Percentiles rank a stretch among this genome's conserved stretches.
Conservation (phyloP, 2,888 invertebrate species). For the Erebia epiphron region DNA sequence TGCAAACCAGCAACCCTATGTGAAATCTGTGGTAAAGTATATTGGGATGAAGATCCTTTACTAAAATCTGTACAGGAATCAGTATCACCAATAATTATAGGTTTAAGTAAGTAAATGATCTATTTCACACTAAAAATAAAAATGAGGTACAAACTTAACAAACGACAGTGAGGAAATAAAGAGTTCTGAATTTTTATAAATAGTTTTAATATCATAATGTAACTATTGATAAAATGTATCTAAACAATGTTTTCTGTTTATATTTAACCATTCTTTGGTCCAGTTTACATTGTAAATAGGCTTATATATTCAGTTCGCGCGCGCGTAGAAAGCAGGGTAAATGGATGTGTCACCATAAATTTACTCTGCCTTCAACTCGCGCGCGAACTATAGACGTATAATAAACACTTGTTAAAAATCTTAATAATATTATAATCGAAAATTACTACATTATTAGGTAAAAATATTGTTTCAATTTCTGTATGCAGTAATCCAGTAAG, state of each 20-base stretch:
- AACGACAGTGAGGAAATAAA: conserved; percentile 21
- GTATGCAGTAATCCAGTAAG: too few species aligned
- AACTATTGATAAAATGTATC: not conserved
- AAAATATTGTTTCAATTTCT: too few species aligned
- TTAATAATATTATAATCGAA: not conserved
- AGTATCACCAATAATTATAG: conserved; percentile 51
- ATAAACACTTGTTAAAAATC: not conserved
- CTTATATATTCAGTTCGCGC: too few species aligned
- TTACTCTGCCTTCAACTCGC: too few species aligned
- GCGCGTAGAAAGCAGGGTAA: too few species aligned
- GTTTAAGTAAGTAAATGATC: too few species aligned
- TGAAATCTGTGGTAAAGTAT: conserved; percentile 88
- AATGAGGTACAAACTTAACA: conserved; percentile 21
- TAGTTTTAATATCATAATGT: not conserved
- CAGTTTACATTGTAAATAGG: not conserved
- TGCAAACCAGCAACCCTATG: conserved; percentile 86
- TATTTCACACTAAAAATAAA: conserved; percentile 4
- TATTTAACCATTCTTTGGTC: not conserved
- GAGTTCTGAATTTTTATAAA: conserved; percentile 19
- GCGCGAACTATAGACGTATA: not conserved
- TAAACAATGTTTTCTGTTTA: not conserved
- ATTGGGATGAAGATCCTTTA: conserved; percentile 84
- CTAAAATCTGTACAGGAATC: conserved; percentile 55
- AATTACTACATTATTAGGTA: not conserved
- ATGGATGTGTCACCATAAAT: too few species aligned